These are phyloP conservation scores for Chironomus striatipennis DNA, from an alignment of 1,140 invertebrate genomes.

Conservation along the genomic window DNA sequence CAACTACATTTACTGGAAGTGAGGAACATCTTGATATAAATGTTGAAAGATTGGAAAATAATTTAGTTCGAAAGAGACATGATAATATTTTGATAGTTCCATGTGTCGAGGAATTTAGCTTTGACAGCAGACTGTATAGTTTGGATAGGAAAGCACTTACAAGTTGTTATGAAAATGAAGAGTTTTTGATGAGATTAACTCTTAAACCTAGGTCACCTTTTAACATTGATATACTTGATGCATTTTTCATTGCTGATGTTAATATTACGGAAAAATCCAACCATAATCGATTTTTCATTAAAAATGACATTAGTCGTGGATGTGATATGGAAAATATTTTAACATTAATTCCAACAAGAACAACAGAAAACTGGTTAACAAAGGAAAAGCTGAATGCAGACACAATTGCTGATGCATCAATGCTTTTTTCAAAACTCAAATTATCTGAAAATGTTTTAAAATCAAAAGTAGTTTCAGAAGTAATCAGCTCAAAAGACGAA, in stretches of 20 bases:
- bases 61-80: constrained; percentile 34
- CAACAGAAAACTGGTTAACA: background rate
- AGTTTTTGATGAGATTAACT: constrained; percentile 37
- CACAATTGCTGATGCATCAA: background rate
- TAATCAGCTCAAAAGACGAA: background rate
- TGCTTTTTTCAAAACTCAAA: background rate
- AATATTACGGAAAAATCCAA: background rate
- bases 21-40: constrained; percentile 28
- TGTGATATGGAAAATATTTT: background rate
- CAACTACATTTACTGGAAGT: constrained; percentile 28
- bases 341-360: background rate
- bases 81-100: constrained; percentile 33
- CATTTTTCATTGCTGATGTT: constrained; percentile 38
- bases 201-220: constrained; percentile 33
- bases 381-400: background rate
- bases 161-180: constrained; percentile 36
- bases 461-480: background rate
- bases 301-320: background rate
- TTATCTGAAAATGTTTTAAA: background rate
- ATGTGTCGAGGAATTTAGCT: constrained; percentile 35
- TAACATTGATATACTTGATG: constrained; percentile 38
- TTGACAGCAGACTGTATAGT: constrained; percentile 35
- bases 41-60: constrained; percentile 37
- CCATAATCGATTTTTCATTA: background rate
- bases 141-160: constrained; percentile 33